phyloP scores from a whole-genome alignment of 2,888 invertebrate genomes.

The Macaria notata region DNA sequence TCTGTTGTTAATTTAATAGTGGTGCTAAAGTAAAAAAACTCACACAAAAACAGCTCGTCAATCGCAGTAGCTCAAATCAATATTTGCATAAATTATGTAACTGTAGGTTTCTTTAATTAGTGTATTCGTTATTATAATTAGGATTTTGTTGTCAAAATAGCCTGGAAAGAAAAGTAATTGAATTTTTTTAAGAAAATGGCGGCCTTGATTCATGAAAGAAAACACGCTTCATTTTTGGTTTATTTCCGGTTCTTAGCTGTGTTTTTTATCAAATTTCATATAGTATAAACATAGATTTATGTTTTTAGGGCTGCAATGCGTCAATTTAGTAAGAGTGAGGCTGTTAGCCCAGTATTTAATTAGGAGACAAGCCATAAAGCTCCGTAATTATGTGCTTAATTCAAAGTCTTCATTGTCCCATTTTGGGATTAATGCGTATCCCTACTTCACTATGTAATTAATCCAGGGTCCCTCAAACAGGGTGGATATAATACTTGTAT shows the following conservation, averaged over 20 bases:
- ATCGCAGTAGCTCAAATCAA: too few species aligned
- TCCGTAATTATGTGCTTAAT: constrained; percentile 5
- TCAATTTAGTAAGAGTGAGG: background rate
- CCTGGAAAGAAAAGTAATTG: too few species aligned
- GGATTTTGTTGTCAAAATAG: too few species aligned
- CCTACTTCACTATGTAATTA: constrained; percentile 11
- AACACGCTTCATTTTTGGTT: background rate
- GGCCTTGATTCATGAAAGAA: background rate
- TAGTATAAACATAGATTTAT: too few species aligned
- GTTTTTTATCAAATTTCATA: background rate
- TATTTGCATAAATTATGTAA: too few species aligned
- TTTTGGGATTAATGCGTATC: constrained; percentile 3
- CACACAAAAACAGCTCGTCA: too few species aligned
- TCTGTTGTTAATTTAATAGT: too few species aligned
- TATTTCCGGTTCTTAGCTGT: background rate
- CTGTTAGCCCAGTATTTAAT: constrained; percentile 5
- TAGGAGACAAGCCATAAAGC: constrained; percentile 9
- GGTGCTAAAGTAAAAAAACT: too few species aligned
- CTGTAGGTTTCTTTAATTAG: too few species aligned
- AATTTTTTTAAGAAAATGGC: too few species aligned
- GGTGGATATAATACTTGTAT: background rate
- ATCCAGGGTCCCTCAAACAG: constrained; percentile 2
- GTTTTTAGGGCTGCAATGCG: too few species aligned
- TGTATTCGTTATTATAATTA: too few species aligned
- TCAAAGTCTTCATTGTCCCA: constrained; percentile 5